Conservation (phyloP, 1,140 invertebrate genomes). For the Druon quercuslanigerum region DNA sequence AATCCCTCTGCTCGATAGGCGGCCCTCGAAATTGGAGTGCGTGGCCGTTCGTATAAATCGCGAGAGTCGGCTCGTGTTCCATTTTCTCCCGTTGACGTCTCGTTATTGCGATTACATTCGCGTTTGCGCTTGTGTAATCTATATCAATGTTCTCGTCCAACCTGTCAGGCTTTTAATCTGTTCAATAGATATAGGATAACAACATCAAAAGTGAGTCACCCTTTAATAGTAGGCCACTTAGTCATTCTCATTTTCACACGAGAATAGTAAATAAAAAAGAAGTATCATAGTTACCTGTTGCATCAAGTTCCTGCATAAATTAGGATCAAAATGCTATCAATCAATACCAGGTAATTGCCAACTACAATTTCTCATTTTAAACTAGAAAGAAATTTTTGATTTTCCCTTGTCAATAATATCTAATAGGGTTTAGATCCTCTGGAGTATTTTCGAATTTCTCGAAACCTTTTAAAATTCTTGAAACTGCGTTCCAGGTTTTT, state of each 20-base stretch:
- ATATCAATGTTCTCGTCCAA: constrained; percentile 57
- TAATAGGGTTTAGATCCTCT: too few species aligned
- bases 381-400: too few species aligned
- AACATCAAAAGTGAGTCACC: too few species aligned
- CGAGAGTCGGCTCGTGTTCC: constrained; percentile 50
- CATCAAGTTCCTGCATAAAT: background rate
- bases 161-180: constrained; percentile 54
- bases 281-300: too few species aligned
- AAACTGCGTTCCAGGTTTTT: too few species aligned
- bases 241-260: background rate
- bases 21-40: constrained; percentile 38
- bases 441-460: too few species aligned
- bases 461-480: too few species aligned
- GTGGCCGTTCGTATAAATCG: constrained; percentile 56
- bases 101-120: constrained; percentile 65
- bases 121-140: constrained; percentile 60
- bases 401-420: too few species aligned
- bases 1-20: constrained; percentile 32
- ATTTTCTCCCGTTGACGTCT: constrained; percentile 62
- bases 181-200: constrained; percentile 37
- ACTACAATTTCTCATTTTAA: too few species aligned
- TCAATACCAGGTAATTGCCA: background rate
- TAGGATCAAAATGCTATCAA: background rate
- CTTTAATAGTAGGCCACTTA: background rate
- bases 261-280: background rate